Conservation (phyloP, 2,888 invertebrate genomes). For the Caenorhabditis auriculariae region DNA sequence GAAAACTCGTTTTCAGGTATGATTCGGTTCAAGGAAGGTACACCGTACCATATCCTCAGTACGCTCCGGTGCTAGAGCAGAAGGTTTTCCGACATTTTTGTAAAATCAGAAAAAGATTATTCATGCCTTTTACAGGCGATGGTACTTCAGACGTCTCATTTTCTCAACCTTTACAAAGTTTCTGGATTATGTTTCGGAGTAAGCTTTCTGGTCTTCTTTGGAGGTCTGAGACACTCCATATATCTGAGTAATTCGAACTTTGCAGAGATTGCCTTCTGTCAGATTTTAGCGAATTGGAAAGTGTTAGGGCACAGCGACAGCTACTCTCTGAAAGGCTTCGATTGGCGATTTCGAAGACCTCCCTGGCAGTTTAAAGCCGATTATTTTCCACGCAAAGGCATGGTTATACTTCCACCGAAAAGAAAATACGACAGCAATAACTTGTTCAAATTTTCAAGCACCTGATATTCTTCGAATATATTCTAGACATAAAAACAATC, state of each 20-base stretch:
- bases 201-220: conserved; percentile 8
- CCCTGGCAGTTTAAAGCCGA: conserved; percentile 2
- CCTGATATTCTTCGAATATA: too few species aligned
- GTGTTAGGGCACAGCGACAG: conserved; percentile 14
- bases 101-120: too few species aligned
- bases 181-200: too few species aligned
- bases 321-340: conserved; percentile 12
- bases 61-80: conserved; percentile 8
- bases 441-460: too few species aligned
- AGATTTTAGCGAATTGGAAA: conserved; percentile 7
- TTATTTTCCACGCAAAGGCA: conserved; percentile 20
- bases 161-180: conserved; percentile 23
- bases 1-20: conserved; percentile 2
- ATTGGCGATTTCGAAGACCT: conserved; percentile 20
- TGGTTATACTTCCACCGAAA: conserved; percentile 22
- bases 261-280: conserved; percentile 11
- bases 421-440: conserved; percentile 11
- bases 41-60: conserved; percentile 9
- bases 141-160: conserved; percentile 19
- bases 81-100: too few species aligned
- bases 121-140: conserved; percentile 12
- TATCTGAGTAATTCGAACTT: conserved; percentile 1
- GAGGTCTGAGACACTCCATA: conserved; percentile 3
- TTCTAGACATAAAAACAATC: too few species aligned
- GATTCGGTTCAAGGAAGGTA: conserved; percentile 16